These are phyloP conservation scores for Phenacoccus solenopsis DNA, from an alignment of 1,140 invertebrate species.

Conservation along the genomic window DNA sequence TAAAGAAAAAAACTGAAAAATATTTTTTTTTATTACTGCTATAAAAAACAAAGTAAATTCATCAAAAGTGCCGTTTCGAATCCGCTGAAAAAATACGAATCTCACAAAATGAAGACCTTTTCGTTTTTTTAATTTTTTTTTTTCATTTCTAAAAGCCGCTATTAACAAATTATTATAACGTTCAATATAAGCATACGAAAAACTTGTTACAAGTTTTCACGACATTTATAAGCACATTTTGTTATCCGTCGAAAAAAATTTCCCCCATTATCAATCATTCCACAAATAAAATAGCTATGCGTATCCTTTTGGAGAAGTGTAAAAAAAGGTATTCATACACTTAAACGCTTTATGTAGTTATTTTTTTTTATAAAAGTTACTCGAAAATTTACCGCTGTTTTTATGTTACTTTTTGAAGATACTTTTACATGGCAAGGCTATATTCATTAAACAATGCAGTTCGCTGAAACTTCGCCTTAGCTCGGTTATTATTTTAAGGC, in stretches of 20 bases:
- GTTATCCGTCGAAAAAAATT: neutral
- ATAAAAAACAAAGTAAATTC: too few species aligned
- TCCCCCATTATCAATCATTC: neutral
- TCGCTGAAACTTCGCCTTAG: neutral
- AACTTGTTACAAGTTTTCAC: neutral
- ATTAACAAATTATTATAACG: neutral
- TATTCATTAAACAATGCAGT: neutral
- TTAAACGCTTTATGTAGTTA: slow-evolving; percentile 3
- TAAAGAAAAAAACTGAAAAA: too few species aligned
- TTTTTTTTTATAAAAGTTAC: neutral
- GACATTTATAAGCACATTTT: neutral
- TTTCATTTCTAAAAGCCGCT: neutral
- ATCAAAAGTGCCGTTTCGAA: too few species aligned
- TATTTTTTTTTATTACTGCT: too few species aligned
- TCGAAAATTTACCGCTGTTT: neutral
- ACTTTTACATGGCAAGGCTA: neutral
- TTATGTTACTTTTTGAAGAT: neutral
- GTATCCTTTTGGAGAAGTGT: neutral
- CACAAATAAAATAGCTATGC: neutral
- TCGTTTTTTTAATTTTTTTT: neutral
- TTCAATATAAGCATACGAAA: neutral
- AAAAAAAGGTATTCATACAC: neutral
- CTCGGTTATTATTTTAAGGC: neutral
- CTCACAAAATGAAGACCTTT: neutral
- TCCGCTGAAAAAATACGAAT: too few species aligned